These are phyloP conservation scores for Melanostoma scalare DNA, from an alignment of 2,888 invertebrate genomes.

Conservation along the genomic window DNA sequence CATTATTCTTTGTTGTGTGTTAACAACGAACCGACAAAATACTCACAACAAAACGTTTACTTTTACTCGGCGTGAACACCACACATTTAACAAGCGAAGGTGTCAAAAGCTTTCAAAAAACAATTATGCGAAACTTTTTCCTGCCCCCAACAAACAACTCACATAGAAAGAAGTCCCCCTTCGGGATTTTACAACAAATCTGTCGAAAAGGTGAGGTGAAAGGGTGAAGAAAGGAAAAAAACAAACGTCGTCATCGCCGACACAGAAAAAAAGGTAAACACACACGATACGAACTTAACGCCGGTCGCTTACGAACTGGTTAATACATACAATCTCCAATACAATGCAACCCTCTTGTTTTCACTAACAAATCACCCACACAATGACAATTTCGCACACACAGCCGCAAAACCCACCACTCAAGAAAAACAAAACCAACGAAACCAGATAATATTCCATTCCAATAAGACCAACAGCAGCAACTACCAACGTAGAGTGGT, in stretches of 20 bases:
- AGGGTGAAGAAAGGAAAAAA: slow-evolving; percentile 66
- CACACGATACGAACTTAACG: slow-evolving; percentile 82
- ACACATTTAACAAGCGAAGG: slow-evolving; percentile 64
- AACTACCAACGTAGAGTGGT: slow-evolving; percentile 54
- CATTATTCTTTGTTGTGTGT: slow-evolving; percentile 3
- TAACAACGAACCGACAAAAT: slow-evolving; percentile 57
- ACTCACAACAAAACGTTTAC: slow-evolving; percentile 66
- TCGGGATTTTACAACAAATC: slow-evolving; percentile 36
- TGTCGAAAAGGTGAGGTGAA: slow-evolving; percentile 31
- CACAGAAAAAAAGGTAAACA: slow-evolving; percentile 74
- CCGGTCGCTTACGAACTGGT: slow-evolving; percentile 82
- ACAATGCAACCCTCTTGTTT: slow-evolving; percentile 78
- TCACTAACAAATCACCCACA: slow-evolving; percentile 67
- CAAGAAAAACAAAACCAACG: slow-evolving; percentile 72
- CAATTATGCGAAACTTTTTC: slow-evolving; percentile 63
- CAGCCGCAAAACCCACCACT: slow-evolving; percentile 48
- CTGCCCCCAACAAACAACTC: slow-evolving; percentile 46
- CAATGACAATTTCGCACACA: slow-evolving; percentile 48
- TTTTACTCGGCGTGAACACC: slow-evolving; percentile 32
- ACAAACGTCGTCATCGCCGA: slow-evolving; percentile 71
- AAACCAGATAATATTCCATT: slow-evolving; percentile 52
- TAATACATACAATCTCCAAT: slow-evolving; percentile 80
- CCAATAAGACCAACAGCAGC: slow-evolving; percentile 65
- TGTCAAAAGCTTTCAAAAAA: slow-evolving; percentile 71
- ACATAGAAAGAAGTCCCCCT: slow-evolving; percentile 39